phyloP scores from a whole-genome alignment of 2,888 invertebrate genomes.

The Drosophila mulleri region DNA sequence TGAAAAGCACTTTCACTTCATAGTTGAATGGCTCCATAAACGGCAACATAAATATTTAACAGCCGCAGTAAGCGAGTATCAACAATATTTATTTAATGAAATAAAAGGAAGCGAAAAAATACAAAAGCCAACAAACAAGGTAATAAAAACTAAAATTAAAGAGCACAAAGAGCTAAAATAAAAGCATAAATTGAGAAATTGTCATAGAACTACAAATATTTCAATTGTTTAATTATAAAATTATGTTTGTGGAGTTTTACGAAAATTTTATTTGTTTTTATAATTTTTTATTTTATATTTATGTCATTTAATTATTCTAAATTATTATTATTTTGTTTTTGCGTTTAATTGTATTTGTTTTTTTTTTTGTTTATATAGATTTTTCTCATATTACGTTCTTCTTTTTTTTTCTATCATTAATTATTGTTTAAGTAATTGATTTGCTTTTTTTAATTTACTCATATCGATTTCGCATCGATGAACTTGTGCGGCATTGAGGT shows the following conservation, averaged over 20 bases:
- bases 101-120: not conserved
- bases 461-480: constrained; percentile 9
- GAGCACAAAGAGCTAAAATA: not conserved
- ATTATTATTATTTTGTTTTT: not conserved
- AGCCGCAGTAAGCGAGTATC: constrained; percentile 2
- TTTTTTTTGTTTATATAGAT: not conserved
- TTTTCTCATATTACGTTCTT: not conserved
- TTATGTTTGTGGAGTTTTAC: too few relatives aligned
- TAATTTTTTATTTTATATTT: too few relatives aligned
- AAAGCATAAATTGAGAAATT: not conserved
- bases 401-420: not conserved
- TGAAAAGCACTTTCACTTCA: constrained; percentile 23
- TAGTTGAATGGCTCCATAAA: constrained; percentile 31
- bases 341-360: not conserved
- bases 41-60: constrained; percentile 3
- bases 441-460: constrained; percentile 1
- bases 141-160: constrained; percentile 2
- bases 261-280: too few relatives aligned
- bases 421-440: not conserved
- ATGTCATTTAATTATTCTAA: not conserved
- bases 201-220: too few relatives aligned
- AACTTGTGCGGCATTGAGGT: not conserved
- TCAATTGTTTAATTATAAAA: too few relatives aligned
- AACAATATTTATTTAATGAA: not conserved
- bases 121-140: constrained; percentile 3